phyloP scores from a whole-genome alignment of 1,140 invertebrate species.

The Zeugodacus cucurbitae region DNA sequence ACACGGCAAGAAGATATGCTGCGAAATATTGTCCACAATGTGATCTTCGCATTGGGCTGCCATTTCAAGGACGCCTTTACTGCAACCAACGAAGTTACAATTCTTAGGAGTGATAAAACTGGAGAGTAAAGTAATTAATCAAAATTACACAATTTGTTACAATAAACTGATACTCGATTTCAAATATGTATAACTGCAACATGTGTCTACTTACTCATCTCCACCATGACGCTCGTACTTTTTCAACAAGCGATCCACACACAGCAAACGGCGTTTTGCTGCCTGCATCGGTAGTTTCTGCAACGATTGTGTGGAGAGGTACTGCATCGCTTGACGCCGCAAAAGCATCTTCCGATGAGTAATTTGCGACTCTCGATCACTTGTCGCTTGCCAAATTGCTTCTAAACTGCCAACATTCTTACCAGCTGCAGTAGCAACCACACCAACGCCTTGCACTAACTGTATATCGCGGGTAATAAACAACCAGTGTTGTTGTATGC shows the following conservation, averaged over 20 bases:
- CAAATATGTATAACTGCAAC: too few relatives aligned
- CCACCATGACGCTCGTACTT: slow-evolving; percentile 56
- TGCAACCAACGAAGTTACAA: slow-evolving; percentile 53
- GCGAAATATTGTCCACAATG: slow-evolving; percentile 88
- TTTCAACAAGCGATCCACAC: slow-evolving; percentile 55
- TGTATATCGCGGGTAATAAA: slow-evolving; percentile 14
- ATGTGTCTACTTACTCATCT: slow-evolving; percentile 51
- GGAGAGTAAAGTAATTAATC: background rate
- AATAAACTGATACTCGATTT: too few relatives aligned
- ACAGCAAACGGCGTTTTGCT: slow-evolving; percentile 54
- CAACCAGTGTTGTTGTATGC: slow-evolving; percentile 57
- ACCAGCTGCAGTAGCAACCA: background rate
- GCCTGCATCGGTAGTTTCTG: slow-evolving; percentile 54
- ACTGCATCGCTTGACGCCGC: slow-evolving; percentile 58
- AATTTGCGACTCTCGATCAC: slow-evolving; percentile 57
- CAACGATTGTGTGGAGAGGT: slow-evolving; percentile 53
- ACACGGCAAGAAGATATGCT: slow-evolving; percentile 89
- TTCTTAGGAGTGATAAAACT: slow-evolving; percentile 52
- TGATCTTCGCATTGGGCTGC: slow-evolving; percentile 87
- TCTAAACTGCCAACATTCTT: background rate
- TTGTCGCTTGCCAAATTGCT: background rate
- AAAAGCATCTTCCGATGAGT: slow-evolving; percentile 53
- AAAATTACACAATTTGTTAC: background rate
- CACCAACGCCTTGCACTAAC: background rate
- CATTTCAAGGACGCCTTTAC: slow-evolving; percentile 71